These are phyloP conservation scores for Pandemis cinnamomeana DNA, from an alignment of 2,888 invertebrate species.

Conservation along the genomic window DNA sequence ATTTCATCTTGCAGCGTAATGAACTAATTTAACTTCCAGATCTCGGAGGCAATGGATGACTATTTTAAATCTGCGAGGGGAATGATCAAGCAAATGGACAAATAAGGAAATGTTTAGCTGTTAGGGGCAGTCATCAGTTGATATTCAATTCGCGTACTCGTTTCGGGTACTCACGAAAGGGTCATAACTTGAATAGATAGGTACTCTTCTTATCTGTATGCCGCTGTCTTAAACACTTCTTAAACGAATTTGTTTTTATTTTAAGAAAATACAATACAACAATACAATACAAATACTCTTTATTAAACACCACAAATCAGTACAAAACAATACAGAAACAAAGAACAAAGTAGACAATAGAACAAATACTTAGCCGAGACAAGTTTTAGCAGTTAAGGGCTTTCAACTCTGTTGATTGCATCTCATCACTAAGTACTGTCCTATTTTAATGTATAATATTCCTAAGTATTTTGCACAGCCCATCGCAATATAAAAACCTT, in stretches of 20 bases:
- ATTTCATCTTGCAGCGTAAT: constrained; percentile 55
- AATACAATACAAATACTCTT: no score
- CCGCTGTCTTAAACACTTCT: not conserved
- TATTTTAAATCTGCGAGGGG: constrained; percentile 56
- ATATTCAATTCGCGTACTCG: constrained; percentile 58
- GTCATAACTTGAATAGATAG: constrained; percentile 41
- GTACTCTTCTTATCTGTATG: not conserved
- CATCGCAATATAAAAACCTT: constrained; percentile 58
- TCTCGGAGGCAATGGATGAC: constrained; percentile 56
- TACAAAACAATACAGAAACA: no score
- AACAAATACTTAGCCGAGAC: no score
- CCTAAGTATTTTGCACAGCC: constrained; percentile 42
- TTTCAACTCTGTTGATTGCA: no score
- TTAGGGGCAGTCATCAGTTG: constrained; percentile 49
- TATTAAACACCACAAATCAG: no score
- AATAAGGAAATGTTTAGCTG: constrained; percentile 52
- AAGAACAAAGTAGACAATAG: no score
- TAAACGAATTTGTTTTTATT: not conserved
- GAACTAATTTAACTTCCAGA: constrained; percentile 62
- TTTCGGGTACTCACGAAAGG: constrained; percentile 34
- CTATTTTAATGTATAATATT: not conserved
- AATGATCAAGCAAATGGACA: constrained; percentile 56
- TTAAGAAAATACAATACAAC: no score
- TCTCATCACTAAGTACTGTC: no score
- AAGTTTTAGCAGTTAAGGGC: no score